phyloP scores from a whole-genome alignment of 2,797 vertebrate genomes.

The Sebastes melanostomus region DNA sequence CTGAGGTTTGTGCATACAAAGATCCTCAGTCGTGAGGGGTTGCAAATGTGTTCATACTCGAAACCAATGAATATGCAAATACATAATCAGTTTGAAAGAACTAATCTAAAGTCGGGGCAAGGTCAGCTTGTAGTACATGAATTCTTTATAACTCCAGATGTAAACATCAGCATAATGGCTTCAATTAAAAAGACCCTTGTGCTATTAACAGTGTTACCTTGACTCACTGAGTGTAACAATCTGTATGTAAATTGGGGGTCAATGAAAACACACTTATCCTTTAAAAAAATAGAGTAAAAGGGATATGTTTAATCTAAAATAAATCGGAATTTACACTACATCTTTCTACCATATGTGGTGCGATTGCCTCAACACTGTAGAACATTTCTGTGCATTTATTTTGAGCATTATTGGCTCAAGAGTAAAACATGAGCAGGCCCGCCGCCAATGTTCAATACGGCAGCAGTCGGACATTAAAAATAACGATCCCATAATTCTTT shows the following conservation, averaged over 20 bases:
- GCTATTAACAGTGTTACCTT: constrained; percentile 21
- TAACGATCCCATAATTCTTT: constrained; percentile 44
- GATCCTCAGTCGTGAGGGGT: constrained; percentile 1
- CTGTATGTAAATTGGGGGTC: constrained; percentile 26
- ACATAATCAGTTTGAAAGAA: constrained; percentile 41
- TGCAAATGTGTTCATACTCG: constrained; percentile 1
- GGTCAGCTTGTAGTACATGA: constrained; percentile 39
- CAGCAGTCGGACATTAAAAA: constrained; percentile 37
- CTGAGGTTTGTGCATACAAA: constrained; percentile 22
- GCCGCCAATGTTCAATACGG: constrained; percentile 23
- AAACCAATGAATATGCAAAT: constrained; percentile 59
- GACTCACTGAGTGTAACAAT: constrained; percentile 1
- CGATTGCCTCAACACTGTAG: no score
- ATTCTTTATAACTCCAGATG: constrained; percentile 35
- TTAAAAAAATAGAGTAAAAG: background rate
- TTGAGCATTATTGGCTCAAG: background rate
- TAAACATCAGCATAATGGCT: constrained; percentile 40
- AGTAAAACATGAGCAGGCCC: background rate
- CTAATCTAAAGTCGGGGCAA: constrained; percentile 24
- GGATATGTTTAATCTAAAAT: background rate
- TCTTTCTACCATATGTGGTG: background rate
- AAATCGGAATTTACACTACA: background rate
- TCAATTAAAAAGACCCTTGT: constrained; percentile 21
- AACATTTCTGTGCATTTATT: background rate
- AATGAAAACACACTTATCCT: background rate